A percentile compares a stretch with the other conserved stretches of the same genome.
Evolutionary conservation across 2,797 vertebrate species (phyloP).

Genomic region (Setipinna tenuifilis): DNA sequence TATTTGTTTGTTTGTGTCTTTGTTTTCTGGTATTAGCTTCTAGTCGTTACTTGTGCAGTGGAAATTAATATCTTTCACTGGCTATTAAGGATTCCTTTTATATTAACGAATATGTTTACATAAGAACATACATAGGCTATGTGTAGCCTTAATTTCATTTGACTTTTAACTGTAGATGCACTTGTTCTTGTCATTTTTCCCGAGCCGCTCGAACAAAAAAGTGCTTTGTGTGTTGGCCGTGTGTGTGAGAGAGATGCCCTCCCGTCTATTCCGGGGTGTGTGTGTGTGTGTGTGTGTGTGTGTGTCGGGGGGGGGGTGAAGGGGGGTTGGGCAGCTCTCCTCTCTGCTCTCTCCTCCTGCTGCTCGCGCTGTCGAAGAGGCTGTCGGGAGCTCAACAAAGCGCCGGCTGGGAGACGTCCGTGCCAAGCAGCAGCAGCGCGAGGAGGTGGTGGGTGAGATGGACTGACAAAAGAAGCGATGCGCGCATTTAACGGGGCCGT

Average conservation of each 20-base stretch:
- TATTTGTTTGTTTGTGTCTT: too few relatives aligned
- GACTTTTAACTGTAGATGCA: neutral
- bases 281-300: too few relatives aligned
- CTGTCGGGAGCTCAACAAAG: conserved; percentile 48
- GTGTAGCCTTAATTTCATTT: neutral
- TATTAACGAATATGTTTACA: too few relatives aligned
- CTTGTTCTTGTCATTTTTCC: neutral
- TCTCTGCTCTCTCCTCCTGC: neutral
- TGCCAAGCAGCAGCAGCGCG: conserved; percentile 50
- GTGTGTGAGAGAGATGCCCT: neutral
- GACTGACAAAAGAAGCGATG: conserved; percentile 21
- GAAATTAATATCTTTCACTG: too few relatives aligned
- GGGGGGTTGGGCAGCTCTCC: neutral
- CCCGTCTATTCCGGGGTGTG: neutral
- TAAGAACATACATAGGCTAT: too few relatives aligned
- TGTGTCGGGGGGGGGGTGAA: neutral
- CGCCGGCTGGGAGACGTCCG: conserved; percentile 48
- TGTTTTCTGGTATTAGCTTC: too few relatives aligned
- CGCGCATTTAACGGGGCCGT: neutral
- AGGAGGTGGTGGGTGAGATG: conserved; percentile 27
- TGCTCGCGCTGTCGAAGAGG: conserved; percentile 43
- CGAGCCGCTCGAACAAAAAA: neutral
- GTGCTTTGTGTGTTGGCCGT: neutral
- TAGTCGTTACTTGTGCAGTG: too few relatives aligned
- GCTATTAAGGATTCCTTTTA: too few relatives aligned